Evolutionary conservation across 2,888 invertebrate species (phyloP), one percentile per base, ranked within the genome.

Genomic region (Hoplodrina ambigua): DNA sequence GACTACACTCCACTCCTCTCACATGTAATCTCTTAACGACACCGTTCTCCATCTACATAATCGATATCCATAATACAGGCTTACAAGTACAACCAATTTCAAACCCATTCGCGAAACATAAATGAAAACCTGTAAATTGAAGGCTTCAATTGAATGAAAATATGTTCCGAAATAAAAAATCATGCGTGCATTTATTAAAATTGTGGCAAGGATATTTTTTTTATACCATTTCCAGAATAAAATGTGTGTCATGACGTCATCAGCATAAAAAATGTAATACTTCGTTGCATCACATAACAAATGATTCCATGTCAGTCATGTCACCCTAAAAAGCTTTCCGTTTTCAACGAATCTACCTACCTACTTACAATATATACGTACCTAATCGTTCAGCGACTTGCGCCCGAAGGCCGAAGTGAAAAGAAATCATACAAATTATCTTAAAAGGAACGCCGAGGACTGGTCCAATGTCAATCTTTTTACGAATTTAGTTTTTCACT

Each of bases 361-460:
- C 33, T 58, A 61, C 44, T 25, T 58, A 77, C 19, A 75, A 78
- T 77, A 75, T 82, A 69, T 69, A 78, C 65, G 65, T 50, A 79
- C 65, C 64, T 50, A 46, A 83, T 74, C 69, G 74, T 62, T 74
- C 69, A 74, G 64, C 74, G 74, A 68, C 69, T 80, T 72, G 72
- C 78, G 80, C 72, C 66, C 63, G 65, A 78, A 75, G 74, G 83
- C 73, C 77, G 64, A 71, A 65, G 71, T 67, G 82, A 83, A 87
- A 88, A 88, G 86, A 86, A 90, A 90, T 89, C 88, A 87, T 86
- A 83, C 85, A 88, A 90, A 91, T 90, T 91, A 90, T 88, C 83
- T 87, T 89, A 87, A 89, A 88, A 88, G 87, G 83, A 83, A 85
- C 79, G 85, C 82, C 68, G 76, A 69, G 68, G 81, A 78, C 80